Evolutionary conservation across 2,888 invertebrate species (phyloP), one percentile per base, ranked within the genome.

Genomic region (Ormyrus nitidulus): DNA sequence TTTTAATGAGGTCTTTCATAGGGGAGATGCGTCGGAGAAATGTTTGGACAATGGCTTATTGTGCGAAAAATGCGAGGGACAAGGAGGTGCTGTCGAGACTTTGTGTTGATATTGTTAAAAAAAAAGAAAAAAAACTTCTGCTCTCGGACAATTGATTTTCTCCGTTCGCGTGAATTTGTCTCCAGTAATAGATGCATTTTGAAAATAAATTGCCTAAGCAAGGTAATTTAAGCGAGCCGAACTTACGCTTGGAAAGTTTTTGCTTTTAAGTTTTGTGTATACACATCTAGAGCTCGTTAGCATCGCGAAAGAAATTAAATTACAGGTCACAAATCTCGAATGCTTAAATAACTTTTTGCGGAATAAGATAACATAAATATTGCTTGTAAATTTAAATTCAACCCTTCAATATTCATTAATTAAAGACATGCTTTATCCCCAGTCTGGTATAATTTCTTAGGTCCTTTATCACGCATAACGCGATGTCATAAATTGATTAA

Each of bases 1-100:
- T 64, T 61, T 77, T 77, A 77, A 80, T 72, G 80, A 69, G 69
- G 48, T 61, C 75, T 72, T 76, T 76, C 69, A 75, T 59, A n/a
- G 46, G 34, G 49, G 9, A 64, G 71, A 65, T 46, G 68, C 66
- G 49, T 7, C 51, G 11, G 13, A 34, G 65, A 72, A 49, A 34
- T 19, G 10, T 77, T 13, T 53, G 9, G 68, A 71, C 71, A 77
- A 66, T 70, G 49, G 65, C 6, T 13, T 34, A 65, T 71, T 77
- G 71, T 71, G 62, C 6, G 56, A 48, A 48, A 19, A 53, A 73
- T 34, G 34, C 34, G 34, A 34, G 34, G 34, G 34, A 34, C 34
- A 34, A 34, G 11, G 54, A 51, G 48, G 46, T 56, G 46, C 19
- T 73, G 64, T 48, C 58, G 5, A 5, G 5, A 19, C 11, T 53